Evolutionary conservation across 2,113 vertebrate species (phyloP).

Genomic region (Okapia johnstoni): DNA sequence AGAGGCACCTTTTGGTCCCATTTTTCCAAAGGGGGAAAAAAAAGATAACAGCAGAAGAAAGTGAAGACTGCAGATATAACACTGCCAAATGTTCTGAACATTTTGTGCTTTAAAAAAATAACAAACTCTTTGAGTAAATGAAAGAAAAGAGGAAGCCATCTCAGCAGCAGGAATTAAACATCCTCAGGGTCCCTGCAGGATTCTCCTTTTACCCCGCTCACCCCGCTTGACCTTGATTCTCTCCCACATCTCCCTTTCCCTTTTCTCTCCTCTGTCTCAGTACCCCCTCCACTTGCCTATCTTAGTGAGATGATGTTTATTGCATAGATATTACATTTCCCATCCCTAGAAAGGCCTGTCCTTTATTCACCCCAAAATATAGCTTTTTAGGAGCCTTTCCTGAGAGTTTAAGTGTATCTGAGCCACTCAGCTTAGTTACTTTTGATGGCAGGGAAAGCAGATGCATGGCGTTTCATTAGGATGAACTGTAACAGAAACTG

Average conservation of each 20-base stretch:
- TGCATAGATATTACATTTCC: not conserved
- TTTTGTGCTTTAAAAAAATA: slow-evolving; percentile 30
- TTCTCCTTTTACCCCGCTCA: not conserved
- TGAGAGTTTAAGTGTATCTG: not conserved
- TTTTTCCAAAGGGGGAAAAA: not conserved
- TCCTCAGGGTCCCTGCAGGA: not conserved
- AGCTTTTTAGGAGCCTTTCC: not conserved
- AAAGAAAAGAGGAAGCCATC: not conserved
- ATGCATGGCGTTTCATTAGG: not conserved
- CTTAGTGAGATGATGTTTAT: not conserved
- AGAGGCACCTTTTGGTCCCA: slow-evolving; percentile 7
- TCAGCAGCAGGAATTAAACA: not conserved
- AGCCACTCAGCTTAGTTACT: not conserved
- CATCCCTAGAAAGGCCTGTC: not conserved
- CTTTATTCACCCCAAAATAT: not conserved
- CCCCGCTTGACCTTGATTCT: not conserved
- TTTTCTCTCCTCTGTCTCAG: not conserved
- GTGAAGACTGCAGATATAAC: slow-evolving; percentile 19
- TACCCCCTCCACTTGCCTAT: not conserved
- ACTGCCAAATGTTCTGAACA: slow-evolving; percentile 36
- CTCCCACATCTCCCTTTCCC: not conserved
- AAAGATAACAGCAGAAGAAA: not conserved
- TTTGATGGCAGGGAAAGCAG: slow-evolving; percentile 3
- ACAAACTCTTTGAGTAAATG: slow-evolving; percentile 21
- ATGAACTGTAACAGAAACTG: not conserved